Evolutionary conservation across 2,797 vertebrate genomes (phyloP).

Genomic region (Mareca penelope): DNA sequence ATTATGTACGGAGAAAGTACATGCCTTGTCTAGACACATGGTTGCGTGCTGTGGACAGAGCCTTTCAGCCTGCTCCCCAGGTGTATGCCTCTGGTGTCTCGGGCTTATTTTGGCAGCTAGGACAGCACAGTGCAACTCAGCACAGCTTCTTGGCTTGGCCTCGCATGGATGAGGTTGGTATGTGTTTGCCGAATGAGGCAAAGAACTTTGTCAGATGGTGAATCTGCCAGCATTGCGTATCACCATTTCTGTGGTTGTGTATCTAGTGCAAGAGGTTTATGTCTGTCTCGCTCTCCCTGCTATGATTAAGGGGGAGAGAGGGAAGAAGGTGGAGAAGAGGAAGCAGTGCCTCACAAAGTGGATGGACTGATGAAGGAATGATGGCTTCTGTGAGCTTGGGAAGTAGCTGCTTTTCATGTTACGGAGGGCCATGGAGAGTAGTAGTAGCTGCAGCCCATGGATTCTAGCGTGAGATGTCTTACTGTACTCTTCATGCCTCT

Average conservation of each 20-base stretch:
- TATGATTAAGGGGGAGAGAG: not conserved
- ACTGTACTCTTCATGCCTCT: not conserved
- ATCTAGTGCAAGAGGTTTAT: not conserved
- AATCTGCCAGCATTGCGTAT: not conserved
- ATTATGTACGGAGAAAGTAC: rapidly evolving
- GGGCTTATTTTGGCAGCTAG: not conserved
- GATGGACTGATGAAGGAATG: not conserved
- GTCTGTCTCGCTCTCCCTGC: not conserved
- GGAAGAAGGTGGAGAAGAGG: not conserved
- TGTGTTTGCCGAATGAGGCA: not conserved
- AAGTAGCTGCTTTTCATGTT: not conserved
- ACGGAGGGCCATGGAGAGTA: not conserved
- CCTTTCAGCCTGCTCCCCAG: rapidly evolving
- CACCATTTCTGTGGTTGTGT: not conserved
- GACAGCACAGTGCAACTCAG: not conserved
- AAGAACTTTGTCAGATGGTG: not conserved
- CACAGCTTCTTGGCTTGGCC: not conserved
- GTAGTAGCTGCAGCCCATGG: not conserved
- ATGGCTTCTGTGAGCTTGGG: not conserved
- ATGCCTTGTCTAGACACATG: rapidly evolving
- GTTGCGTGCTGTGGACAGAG: not conserved
- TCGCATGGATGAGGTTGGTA: not conserved
- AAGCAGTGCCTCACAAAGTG: not conserved
- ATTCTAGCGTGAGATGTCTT: not conserved
- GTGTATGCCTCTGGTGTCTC: not conserved